Conservation (phyloP, 2,888 invertebrate genomes). For the Troides oblongomaculatus region DNA sequence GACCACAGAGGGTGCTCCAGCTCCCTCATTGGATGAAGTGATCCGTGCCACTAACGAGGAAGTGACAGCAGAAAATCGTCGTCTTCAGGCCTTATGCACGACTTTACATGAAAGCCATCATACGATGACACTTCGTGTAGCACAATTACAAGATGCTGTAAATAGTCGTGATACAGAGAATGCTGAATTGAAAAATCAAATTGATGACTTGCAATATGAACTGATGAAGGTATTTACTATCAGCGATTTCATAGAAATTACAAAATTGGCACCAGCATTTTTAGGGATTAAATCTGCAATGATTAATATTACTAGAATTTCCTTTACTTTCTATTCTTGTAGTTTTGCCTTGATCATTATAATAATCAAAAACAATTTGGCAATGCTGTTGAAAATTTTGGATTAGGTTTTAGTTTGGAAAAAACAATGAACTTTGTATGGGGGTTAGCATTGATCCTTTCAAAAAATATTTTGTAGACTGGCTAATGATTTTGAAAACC, state of each 20-base stretch:
- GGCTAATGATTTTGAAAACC: no score
- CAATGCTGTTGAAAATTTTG: background rate
- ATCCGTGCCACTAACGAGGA: slow-evolving; percentile 92
- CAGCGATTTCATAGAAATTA: background rate
- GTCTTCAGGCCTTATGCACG: slow-evolving; percentile 94
- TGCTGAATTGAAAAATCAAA: slow-evolving; percentile 96
- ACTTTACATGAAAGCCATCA: slow-evolving; percentile 96
- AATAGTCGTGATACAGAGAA: slow-evolving; percentile 96
- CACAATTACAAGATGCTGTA: slow-evolving; percentile 92
- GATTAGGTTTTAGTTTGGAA: no score
- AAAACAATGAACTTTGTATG: no score
- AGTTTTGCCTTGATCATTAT: no score
- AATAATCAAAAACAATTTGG: background rate
- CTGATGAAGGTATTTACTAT: slow-evolving; percentile 83
- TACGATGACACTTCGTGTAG: slow-evolving; percentile 93
- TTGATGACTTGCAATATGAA: slow-evolving; percentile 97
- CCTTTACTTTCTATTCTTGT: no score
- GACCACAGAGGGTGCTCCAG: slow-evolving; percentile 79
- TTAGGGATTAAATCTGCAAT: background rate
- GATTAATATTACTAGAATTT: no score
- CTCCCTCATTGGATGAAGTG: slow-evolving; percentile 88
- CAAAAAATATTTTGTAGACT: no score
- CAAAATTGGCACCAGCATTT: background rate
- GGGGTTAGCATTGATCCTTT: no score
- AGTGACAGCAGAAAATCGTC: slow-evolving; percentile 93